Percentiles rank a stretch among this genome's conserved stretches.
Evolutionary conservation across 2,888 invertebrate species (phyloP).

Genomic region (Pseudococcus longispinus): DNA sequence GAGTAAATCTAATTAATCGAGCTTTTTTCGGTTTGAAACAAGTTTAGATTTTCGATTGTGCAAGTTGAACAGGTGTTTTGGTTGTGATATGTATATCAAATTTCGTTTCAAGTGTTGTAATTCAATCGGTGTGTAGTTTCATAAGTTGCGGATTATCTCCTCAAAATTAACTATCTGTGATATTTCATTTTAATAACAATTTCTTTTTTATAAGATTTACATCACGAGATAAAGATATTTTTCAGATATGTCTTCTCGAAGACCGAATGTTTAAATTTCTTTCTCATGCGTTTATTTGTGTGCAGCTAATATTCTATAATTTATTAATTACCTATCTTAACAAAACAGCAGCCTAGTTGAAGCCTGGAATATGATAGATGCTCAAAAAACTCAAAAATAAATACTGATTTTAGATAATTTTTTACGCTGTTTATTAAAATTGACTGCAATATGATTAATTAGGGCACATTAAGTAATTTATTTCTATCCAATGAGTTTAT

Average conservation of each 20-base stretch:
- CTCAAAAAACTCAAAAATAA: too few species aligned
- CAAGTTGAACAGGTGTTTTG: neutral
- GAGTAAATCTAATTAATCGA: slow-evolving; percentile 10
- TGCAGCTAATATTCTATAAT: neutral
- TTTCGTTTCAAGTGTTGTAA: neutral
- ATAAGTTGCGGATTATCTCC: slow-evolving; percentile 25
- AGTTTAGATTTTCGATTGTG: neutral
- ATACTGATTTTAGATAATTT: too few species aligned
- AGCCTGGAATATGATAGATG: neutral
- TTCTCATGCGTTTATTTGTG: neutral
- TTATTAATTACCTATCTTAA: neutral
- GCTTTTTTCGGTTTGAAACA: neutral
- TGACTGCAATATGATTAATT: too few species aligned
- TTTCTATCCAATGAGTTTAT: too few species aligned
- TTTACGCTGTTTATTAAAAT: too few species aligned
- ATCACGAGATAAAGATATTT: neutral
- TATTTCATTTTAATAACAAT: slow-evolving; percentile 36
- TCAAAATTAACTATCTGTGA: slow-evolving; percentile 40
- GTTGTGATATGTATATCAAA: slow-evolving; percentile 19
- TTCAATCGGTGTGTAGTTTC: neutral
- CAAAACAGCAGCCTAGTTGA: neutral
- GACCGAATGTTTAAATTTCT: neutral
- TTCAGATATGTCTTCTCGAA: neutral
- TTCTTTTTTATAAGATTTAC: slow-evolving; percentile 35
- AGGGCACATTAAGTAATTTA: too few species aligned